phyloP scores from a whole-genome alignment of 2,888 invertebrate species.

The Heterodera filipjevi region DNA sequence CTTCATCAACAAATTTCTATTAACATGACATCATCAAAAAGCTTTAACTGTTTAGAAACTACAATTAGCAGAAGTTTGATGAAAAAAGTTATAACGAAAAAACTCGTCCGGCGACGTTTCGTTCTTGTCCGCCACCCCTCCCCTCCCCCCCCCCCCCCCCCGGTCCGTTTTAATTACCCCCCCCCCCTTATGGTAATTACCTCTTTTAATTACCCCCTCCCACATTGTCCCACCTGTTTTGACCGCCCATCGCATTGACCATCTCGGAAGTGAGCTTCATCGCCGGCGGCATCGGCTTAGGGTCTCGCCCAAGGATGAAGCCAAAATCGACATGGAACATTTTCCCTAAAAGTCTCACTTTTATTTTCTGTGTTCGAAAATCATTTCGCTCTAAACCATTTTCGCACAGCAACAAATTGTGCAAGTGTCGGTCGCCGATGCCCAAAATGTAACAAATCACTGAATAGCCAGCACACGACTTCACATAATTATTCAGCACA shows the following conservation, averaged over 20 bases:
- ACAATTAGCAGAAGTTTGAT: no score
- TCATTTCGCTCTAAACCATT: conserved; percentile 73
- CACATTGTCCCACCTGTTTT: conserved; percentile 30
- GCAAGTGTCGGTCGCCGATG: conserved; percentile 79
- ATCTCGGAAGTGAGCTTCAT: conserved; percentile 99
- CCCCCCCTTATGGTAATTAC: no score
- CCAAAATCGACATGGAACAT: conserved; percentile 89
- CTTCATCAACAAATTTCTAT: no score
- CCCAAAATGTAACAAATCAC: conserved; percentile 96
- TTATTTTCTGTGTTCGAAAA: not conserved
- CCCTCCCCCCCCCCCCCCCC: no score
- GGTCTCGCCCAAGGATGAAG: conserved; percentile 89
- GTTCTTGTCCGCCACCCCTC: no score
- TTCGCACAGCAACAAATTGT: conserved; percentile 89
- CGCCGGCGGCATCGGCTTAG: conserved; percentile 96
- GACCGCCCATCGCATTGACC: conserved; percentile 79
- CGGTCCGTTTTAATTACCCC: no score
- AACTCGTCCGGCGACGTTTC: no score
- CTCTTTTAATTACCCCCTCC: not conserved
- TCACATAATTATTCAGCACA: conserved; percentile 94
- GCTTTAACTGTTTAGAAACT: no score
- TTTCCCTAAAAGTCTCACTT: not conserved
- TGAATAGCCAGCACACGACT: conserved; percentile 82
- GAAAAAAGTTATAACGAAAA: no score
- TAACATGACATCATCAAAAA: no score